Evolutionary conservation across 1,140 invertebrate genomes (phyloP), one percentile per base, ranked within the genome.

Genomic region (Lordiphosa clarofinis): DNA sequence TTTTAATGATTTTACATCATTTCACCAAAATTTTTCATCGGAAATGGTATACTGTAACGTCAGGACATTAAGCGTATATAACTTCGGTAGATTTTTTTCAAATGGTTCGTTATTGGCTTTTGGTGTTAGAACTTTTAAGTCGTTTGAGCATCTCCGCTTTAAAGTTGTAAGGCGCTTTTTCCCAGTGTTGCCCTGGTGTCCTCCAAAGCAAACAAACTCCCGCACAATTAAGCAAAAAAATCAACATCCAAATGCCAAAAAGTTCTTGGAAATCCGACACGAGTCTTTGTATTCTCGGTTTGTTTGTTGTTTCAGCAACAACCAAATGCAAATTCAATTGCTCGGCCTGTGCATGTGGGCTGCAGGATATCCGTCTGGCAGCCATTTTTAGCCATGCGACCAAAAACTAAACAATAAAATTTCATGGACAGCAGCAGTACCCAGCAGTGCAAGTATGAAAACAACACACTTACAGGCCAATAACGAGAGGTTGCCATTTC

Each of bases 281-380:
- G 21, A 24, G 4, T 24, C 35, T 63, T 48, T 64, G 48, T 54
- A 54, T 63, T 50, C 63, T 54, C 47, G 50, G 12, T 50, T 42
- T 63, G 53, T 55, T 55, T 46, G 44, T 40, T 71, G 38, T 54
- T 57, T 70, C 44, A 38, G 46, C 5, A 33, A 59, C 66, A 76
- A 59, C 59, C 54, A 84, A 84, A 84, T 82, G 78, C 81, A 82
- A 84, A 82, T 84, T 82, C 76, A 84, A 82, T 84, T 84, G 75
- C 65, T 58, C 46, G 33, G 46, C 49, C 39, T 39, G 57, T 59
- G 69, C 62, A 73, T 58, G 63, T 53, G 61, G 74, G 56, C 68
- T 78, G 64, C 68, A 82, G 76, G 76, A 81, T 73, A 76, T 81
- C 76, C 76, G 67, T 49, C 49, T 71, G 63, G 78, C 67, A 64